A percentile compares a stretch with the other conserved stretches of the same genome.
Conservation (phyloP, 1,140 invertebrate species). For the Anoplolepis gracilipes region DNA sequence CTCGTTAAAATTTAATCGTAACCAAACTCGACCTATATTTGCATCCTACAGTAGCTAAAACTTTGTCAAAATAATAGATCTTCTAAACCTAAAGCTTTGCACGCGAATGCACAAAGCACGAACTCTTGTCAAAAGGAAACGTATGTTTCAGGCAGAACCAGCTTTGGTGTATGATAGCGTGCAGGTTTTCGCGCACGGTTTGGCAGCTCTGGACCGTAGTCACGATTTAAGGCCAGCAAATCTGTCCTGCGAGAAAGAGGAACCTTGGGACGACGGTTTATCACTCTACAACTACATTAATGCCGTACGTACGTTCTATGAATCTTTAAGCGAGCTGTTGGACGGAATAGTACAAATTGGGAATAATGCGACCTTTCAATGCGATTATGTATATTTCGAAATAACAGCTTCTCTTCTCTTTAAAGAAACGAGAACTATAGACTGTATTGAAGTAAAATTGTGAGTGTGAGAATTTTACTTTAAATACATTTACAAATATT, state of each 20-base stretch:
- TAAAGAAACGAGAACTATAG: not conserved
- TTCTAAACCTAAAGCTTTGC: not conserved
- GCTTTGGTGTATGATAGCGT: constrained; percentile 97
- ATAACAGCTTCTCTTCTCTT: not conserved
- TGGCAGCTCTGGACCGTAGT: constrained; percentile 90
- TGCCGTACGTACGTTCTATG: constrained; percentile 88
- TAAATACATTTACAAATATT: not conserved
- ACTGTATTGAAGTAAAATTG: not conserved
- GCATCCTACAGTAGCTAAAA: not conserved
- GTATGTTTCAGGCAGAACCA: constrained; percentile 92
- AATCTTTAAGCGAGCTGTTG: constrained; percentile 32
- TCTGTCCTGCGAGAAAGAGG: constrained; percentile 93
- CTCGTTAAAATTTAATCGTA: constrained; percentile 36
- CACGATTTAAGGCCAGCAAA: constrained; percentile 90
- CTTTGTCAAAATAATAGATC: not conserved
- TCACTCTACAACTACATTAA: constrained; percentile 96
- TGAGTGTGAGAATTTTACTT: not conserved
- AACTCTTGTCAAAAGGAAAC: constrained; percentile 62
- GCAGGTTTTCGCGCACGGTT: constrained; percentile 93
- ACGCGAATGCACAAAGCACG: not conserved
- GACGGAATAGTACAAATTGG: not conserved
- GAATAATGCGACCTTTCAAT: not conserved
- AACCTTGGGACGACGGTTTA: constrained; percentile 94
- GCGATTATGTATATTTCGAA: not conserved
- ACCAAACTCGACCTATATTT: not conserved